Evolutionary conservation across 2,113 vertebrate species (phyloP).

Genomic region (Archocentrus centrarchus): DNA sequence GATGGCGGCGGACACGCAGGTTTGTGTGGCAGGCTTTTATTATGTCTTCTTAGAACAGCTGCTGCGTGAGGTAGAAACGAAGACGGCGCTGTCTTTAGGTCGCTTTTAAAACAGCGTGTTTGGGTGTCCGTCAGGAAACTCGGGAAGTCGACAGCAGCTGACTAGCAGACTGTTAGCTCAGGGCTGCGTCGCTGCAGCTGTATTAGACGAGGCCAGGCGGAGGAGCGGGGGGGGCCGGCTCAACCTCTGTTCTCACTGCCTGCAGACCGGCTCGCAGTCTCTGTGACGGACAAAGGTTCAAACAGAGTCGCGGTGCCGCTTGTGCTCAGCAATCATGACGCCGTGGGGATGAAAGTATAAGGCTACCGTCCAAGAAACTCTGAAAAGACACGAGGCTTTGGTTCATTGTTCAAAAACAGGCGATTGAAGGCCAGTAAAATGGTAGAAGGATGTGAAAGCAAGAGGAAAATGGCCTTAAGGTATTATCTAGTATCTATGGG

Average conservation of each 20-base stretch:
- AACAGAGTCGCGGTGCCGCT: neutral
- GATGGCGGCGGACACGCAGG: slow-evolving; percentile 98
- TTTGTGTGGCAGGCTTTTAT: slow-evolving; percentile 76
- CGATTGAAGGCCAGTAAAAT: no score
- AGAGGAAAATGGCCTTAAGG: no score
- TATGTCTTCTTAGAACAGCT: no score
- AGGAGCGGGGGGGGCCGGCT: neutral
- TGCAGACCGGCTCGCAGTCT: neutral
- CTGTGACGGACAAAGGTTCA: neutral
- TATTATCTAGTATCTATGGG: no score
- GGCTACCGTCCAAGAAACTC: no score
- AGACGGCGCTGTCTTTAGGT: rapidly evolving
- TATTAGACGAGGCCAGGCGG: neutral
- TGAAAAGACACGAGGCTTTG: no score
- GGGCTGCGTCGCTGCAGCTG: slow-evolving; percentile 53
- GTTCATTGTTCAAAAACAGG: no score
- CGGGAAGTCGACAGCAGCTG: neutral
- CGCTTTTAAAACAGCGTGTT: neutral
- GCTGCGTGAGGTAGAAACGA: rapidly evolving
- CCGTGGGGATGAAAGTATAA: no score
- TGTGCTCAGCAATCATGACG: neutral
- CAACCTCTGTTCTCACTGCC: neutral
- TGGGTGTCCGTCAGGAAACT: neutral
- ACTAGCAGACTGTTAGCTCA: slow-evolving; percentile 49
- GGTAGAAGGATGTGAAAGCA: no score